Base-by-base conservation (phyloP, 1,140 invertebrate species). In the Lasaia peninsularis region DNA sequence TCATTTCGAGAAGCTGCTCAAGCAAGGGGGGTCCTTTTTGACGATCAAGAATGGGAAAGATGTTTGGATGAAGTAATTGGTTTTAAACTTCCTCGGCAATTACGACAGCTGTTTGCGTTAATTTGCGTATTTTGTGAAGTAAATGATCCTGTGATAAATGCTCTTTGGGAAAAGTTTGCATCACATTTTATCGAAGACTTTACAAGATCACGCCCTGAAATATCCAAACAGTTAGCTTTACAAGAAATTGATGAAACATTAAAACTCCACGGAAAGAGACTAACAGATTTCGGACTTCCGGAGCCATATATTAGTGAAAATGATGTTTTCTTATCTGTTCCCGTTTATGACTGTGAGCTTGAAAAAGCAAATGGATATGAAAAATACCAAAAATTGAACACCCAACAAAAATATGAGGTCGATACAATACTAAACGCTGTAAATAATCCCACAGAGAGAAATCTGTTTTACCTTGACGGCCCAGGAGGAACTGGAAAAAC, bases 331-430 rank as follows among this genome's bases (percentile, higher is more conserved):
- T 21, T 50, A 24, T 50, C 37, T 40, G 7, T 16, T 20, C 37
- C 8, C 16, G 37, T 40, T 40, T 18, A 31, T 14, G 21, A 50
- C 21, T 50, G 49, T 50, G 49, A 50, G 24, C 49, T 31, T 50
- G 48, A 49, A 21, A 49, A 21, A 24, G 35, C 12, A 37, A 37
- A 37, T 16, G 48, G 48, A 16, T 49, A 24, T 49, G 18, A 49
- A 49, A 49, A 49, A 37, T 49, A 49, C 48, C 20, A 49, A 49
- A 49, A 49, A 49, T 49, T 49, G 9, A 49, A 49, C 44, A 49
- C 44, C 14, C 4, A 49, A 49, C 44, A 49, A 49, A 49, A 49
- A 49, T 49, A 49, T 49, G 16, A 11, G 44, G 44, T 49, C 44
- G 16, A 49, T 49, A 49, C 44, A 49, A 49, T 49, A 49, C 16